Base-by-base conservation (phyloP, 2,797 vertebrate genomes). In the Cryptoprocta ferox region DNA sequence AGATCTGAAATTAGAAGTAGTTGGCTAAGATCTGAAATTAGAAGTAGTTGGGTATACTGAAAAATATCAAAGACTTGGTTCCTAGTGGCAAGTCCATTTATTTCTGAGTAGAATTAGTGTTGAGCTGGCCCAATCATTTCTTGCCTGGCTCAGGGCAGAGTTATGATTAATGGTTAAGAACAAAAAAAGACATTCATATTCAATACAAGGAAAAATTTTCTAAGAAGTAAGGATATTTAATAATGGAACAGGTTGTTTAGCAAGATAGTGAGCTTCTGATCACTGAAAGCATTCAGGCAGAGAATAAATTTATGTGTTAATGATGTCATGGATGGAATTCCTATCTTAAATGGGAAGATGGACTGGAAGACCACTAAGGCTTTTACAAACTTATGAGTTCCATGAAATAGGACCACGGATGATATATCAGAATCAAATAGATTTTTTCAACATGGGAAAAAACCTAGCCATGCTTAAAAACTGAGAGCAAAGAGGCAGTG, bases 61-160 rank as follows among this genome's bases (percentile, higher is more conserved):
- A 85, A 93, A 94, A 65, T 86, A 94, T 19, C 6, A 89, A 94
- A 96, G 82, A 48, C 19, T 75, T 94, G 78, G 63, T 96, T 94
- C 26, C 61, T 81, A 63, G 39, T 45, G 21, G 61, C 59, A 94
- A 76, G 95, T 85, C 15, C 53, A 94, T 48, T 96, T 95, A 96
- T 76, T 95, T 94, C 65, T 88, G 83, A 87, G 48, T 71, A 95
- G 86, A 96, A 94, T 79, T 79, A 80, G 26, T 79, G 53, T 4
- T 92, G 48, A 82, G 59, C 37, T 78, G 35, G 56, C 18, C 75
- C 79, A 83, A 59, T 66, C 71, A 75, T 63, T 95, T n/a, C 35
- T 66, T 88, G 53, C 45, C 66, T 90, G 28, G 61, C 39, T 89
- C 7, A 96, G 30, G 78, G 59, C 13, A 88, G 65, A 93, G 48